Evolutionary conservation across 2,113 vertebrate genomes (phyloP), one percentile per base, ranked within the genome.

Genomic region (Rhadina sibilatrix): DNA sequence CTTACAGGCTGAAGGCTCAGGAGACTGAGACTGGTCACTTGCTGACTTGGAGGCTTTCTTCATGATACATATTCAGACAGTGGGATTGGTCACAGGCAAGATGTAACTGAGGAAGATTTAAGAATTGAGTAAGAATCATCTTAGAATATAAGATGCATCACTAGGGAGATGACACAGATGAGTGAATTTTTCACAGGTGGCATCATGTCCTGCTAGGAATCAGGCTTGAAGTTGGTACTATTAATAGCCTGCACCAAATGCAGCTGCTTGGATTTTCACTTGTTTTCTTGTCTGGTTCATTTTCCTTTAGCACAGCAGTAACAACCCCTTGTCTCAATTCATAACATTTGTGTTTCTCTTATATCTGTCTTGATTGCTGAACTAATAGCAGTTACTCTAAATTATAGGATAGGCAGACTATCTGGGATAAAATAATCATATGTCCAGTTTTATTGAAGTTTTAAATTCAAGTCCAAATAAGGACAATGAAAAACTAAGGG

Each of bases 11-110:
- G 42, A 66, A 85, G 59, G 44, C 50, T 83, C 20, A 28, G 0
- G 0, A 38, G 44, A 25, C 25, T 42, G 15, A 82, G 8, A 12
- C 12, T 46, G 40, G n/a, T 40, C 61, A n/a, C 33, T 68, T 49
- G 53, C 40, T 81, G 68, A 28, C 37, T 37, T 49, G 61, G 40
- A 75, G 65, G 40, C 15, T 78, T 70, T 70, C 77, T 46, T 52
- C 27, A 35, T 3, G 0, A 10, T 24, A 15, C 0, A 0, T 38
- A 23, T 68, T 72, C 53, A 49, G 33, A 28, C n/a, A n/a, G 23
- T 47, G 35, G 31, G 27, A 38, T 31, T 74, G 74, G 18, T 91
- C 72, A 44, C 20, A 38, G 46, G 35, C 2, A 5, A 76, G 49
- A 40, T 74, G 20, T 70, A 68, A 64, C 27, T 61, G 35, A 64